Evolutionary conservation across 2,113 vertebrate genomes (phyloP).

Genomic region (Syngnathus floridae): DNA sequence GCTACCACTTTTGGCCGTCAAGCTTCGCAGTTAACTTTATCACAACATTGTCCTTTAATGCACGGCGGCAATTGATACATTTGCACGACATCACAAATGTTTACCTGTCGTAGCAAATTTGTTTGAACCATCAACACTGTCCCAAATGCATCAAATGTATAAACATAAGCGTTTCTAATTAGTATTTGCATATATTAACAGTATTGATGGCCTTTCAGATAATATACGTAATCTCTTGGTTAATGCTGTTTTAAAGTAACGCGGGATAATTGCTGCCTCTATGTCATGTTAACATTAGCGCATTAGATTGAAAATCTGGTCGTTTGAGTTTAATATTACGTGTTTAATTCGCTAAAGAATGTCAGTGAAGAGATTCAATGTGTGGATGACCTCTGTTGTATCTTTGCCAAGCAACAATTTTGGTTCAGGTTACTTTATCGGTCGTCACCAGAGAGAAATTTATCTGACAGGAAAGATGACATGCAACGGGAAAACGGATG

Average conservation of each 20-base stretch:
- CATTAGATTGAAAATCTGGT: not conserved
- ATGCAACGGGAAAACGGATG: not conserved
- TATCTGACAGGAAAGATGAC: not conserved
- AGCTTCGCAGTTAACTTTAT: conserved; percentile 23
- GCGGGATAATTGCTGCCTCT: not conserved
- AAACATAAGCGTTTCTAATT: not conserved
- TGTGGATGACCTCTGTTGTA: not conserved
- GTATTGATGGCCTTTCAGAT: not conserved
- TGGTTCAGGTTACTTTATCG: not conserved
- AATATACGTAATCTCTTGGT: not conserved
- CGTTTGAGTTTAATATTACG: not conserved
- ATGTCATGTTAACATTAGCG: not conserved
- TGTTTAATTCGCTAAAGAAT: not conserved
- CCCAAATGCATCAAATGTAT: not conserved
- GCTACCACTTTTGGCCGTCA: not conserved
- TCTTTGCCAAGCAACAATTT: not conserved
- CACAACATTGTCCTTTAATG: not conserved
- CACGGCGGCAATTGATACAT: not conserved
- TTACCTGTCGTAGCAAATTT: not conserved
- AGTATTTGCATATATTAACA: not conserved
- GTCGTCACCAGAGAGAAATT: not conserved
- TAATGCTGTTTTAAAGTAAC: not conserved
- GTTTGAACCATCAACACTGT: not conserved
- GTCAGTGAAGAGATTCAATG: not conserved
- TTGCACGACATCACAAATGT: not conserved